Evolutionary conservation across 2,888 invertebrate genomes (phyloP).

Genomic region (Pyrgus malvae): DNA sequence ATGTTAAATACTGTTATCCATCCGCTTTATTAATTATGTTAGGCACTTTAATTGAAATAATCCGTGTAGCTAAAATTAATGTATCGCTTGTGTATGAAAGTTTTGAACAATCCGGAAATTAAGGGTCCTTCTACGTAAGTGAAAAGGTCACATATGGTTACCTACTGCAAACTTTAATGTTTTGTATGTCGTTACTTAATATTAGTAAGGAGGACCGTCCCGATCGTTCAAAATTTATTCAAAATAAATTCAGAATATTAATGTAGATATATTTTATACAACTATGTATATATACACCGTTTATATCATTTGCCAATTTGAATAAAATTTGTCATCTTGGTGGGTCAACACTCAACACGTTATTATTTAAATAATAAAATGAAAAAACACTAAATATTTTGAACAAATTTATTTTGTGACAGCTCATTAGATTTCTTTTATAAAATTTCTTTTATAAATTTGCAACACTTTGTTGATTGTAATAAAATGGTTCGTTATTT

Average conservation of each 20-base stretch:
- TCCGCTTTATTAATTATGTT: constrained; percentile 18
- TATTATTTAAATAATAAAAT: neutral
- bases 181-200: neutral
- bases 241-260: no score
- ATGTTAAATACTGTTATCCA: constrained; percentile 15
- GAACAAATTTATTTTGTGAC: no score
- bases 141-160: neutral
- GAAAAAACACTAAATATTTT: no score
- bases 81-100: constrained; percentile 2
- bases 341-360: neutral
- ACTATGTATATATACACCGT: no score
- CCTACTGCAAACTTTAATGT: neutral
- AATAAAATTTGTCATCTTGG: neutral
- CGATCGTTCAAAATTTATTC: neutral
- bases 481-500: no score
- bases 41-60: constrained; percentile 13
- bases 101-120: constrained; percentile 16
- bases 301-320: no score
- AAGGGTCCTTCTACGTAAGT: neutral
- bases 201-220: neutral
- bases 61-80: constrained; percentile 10
- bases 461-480: no score
- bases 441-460: no score
- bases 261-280: no score
- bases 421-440: no score